Evolutionary conservation across 2,113 vertebrate species (phyloP), one percentile per base, ranked within the genome.

Genomic region (Catharus fuscescens): DNA sequence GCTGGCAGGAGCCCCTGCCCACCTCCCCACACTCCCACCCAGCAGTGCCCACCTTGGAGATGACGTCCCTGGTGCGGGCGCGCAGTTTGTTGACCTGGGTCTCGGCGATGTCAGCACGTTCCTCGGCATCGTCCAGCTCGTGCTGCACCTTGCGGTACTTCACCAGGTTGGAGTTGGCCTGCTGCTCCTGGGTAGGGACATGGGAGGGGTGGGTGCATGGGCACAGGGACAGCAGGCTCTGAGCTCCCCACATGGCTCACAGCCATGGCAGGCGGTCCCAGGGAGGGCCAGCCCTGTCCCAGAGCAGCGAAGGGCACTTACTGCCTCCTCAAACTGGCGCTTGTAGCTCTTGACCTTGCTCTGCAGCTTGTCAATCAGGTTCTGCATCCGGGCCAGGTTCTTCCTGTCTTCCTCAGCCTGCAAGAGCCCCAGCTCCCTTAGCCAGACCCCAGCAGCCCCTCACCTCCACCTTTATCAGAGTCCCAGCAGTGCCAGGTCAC

Each of bases 341-440:
- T 99, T 99, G 97, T 99, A 99, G 97, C 98, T 98, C 98, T 99
- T 99, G 94, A 99, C 98, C 97, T 99, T 99, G 95, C 98, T 97
- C 97, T 99, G 99, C 92, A 99, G 98, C 83, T 99, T 99, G 45
- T 99, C 98, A 4, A 99, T 98, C 87, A 99, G 97, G 36, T 99
- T 98, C 97, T 99, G 99, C 99, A 99, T 99, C 95, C 99, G 98
- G 47, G 98, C 92, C 96, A 99, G 96, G 91, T 99, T 99, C 97
- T 99, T 99, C 86, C 97, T 96, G 94, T 99, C 99, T 77, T 99
- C 99, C 83, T 99, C 99, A 0, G 98, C 97, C 99, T 99, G 96
- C 38, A 83, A 40, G 32, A 14, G 18, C 42, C 85, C 66, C 10
- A 0, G 78, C 40, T 25, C 80, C 6, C 0, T 96, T 9, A 92